A percentile compares a stretch with the other conserved stretches of the same genome.
Evolutionary conservation across 2,888 invertebrate genomes (phyloP).

Genomic region (Rotaria sp.): DNA sequence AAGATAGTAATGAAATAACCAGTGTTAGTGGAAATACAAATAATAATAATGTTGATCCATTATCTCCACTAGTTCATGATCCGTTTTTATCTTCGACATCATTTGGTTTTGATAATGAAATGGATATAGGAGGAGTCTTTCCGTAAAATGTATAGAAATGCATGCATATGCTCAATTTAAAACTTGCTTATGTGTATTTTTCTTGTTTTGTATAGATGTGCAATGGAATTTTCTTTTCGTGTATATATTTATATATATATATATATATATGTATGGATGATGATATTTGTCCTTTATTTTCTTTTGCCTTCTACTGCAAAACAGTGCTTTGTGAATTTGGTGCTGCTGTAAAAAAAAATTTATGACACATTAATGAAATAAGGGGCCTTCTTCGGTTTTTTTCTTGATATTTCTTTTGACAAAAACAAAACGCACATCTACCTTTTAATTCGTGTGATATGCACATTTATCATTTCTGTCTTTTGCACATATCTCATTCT

Average conservation of each 20-base stretch:
- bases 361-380: not conserved
- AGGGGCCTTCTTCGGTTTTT: not conserved
- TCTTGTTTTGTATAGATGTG: not conserved
- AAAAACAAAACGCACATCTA: not conserved
- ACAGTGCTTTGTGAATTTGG: constrained; percentile 7
- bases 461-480: not conserved
- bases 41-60: not conserved
- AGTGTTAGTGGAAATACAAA: not conserved
- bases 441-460: not conserved
- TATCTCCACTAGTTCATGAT: not conserved
- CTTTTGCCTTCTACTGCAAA: not conserved
- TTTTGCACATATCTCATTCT: constrained; percentile 7
- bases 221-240: not conserved
- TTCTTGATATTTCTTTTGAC: not conserved
- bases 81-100: not conserved
- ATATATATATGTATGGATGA: not conserved
- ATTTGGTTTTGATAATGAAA: not conserved
- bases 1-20: not conserved
- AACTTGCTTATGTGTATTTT: not conserved
- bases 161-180: not conserved
- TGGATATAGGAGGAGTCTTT: not conserved
- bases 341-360: not conserved
- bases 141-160: not conserved
- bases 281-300: not conserved
- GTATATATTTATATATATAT: not conserved